Evolutionary conservation across 2,797 vertebrate species (phyloP).

Genomic region (Luscinia luscinia): DNA sequence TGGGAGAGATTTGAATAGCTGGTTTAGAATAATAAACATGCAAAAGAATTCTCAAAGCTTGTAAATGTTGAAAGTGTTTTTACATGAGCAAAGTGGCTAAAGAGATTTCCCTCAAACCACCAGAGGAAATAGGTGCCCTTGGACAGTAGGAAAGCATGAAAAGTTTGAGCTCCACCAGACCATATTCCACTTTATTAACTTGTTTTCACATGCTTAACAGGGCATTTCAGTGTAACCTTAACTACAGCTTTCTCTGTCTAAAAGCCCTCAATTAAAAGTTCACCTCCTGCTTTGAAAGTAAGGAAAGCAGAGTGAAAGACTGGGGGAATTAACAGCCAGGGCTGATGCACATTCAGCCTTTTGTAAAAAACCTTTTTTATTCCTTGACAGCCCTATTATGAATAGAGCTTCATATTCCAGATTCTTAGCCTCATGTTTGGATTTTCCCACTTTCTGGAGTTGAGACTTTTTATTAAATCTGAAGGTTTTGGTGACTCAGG

Average conservation of each 20-base stretch:
- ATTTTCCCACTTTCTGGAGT: slow-evolving; percentile 33
- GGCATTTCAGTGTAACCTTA: slow-evolving; percentile 44
- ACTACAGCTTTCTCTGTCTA: slow-evolving; percentile 44
- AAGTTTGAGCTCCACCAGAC: background rate
- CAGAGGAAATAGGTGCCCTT: slow-evolving; percentile 5
- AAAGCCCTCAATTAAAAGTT: slow-evolving; percentile 66
- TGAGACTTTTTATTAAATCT: background rate
- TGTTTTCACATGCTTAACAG: slow-evolving; percentile 57
- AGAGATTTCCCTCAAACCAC: background rate
- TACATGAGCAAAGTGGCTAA: background rate
- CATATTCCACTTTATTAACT: slow-evolving; percentile 35
- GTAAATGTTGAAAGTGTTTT: slow-evolving; percentile 12
- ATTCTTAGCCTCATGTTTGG: slow-evolving; percentile 2
- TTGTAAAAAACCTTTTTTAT: slow-evolving; percentile 30
- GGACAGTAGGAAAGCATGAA: background rate
- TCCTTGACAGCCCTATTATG: slow-evolving; percentile 57
- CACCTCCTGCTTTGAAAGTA: slow-evolving; percentile 55
- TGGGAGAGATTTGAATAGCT: background rate
- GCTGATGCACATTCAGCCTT: slow-evolving; percentile 56
- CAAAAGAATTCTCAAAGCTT: background rate
- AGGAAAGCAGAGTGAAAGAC: slow-evolving; percentile 56
- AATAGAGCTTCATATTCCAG: slow-evolving; percentile 29
- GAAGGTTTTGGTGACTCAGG: background rate
- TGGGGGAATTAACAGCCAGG: slow-evolving; percentile 35
- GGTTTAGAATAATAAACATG: background rate